Percentiles rank a stretch among this genome's conserved stretches.
phyloP scores from a whole-genome alignment of 2,888 invertebrate species.

The Phytoseiulus persimilis region DNA sequence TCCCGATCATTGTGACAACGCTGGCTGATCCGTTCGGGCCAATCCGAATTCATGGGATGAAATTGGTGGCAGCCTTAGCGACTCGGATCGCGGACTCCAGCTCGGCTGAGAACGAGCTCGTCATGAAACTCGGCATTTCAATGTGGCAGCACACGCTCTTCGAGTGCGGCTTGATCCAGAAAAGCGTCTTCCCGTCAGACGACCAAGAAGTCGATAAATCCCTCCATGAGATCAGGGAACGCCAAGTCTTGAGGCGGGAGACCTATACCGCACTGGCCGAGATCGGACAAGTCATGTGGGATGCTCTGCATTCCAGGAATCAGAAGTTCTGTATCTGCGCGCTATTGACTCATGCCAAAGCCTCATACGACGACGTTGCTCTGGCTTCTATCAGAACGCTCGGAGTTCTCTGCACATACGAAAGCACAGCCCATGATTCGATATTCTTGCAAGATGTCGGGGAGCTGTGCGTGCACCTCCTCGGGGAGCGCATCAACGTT shows the following conservation, averaged over 20 bases:
- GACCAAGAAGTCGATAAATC: background rate
- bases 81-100: background rate
- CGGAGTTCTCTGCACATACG: background rate
- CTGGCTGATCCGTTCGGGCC: constrained; percentile 8
- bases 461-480: constrained; percentile 7
- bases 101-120: constrained; percentile 6
- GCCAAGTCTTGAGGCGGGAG: background rate
- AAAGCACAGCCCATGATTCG: background rate
- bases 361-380: background rate
- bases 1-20: background rate
- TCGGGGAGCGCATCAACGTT: background rate
- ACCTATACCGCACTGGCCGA: constrained; percentile 14
- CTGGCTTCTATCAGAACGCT: background rate
- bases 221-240: background rate
- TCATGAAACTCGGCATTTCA: background rate
- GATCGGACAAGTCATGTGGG: constrained; percentile 29
- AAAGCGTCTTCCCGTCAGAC: background rate
- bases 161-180: background rate
- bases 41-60: constrained; percentile 14
- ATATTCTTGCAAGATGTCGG: constrained; percentile 15
- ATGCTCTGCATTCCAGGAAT: background rate
- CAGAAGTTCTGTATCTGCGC: constrained; percentile 12
- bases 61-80: constrained; percentile 12
- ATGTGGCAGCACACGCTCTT: constrained; percentile 18
- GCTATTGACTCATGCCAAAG: constrained; percentile 16